phyloP scores from a whole-genome alignment of 2,888 invertebrate genomes.

The Ashinkailepas kermadecensis region DNA sequence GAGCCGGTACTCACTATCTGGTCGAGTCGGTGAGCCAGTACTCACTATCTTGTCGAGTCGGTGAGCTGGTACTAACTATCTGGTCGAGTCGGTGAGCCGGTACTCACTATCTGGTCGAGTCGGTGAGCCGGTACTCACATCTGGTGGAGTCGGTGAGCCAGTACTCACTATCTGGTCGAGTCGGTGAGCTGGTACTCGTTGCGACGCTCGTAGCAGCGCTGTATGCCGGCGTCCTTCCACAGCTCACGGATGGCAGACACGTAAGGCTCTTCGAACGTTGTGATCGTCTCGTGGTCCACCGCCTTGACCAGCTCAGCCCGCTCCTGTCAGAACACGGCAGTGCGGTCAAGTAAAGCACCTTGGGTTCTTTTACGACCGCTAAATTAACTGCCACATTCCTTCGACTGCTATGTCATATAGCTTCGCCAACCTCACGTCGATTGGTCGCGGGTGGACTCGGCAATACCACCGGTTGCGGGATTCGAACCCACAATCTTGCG shows the following conservation, averaged over 20 bases:
- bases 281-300: constrained; percentile 98
- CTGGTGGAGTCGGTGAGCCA: neutral
- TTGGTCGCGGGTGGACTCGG: too few species aligned
- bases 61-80: constrained; percentile 99
- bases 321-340: constrained; percentile 54
- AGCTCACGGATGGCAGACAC: constrained; percentile 94
- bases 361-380: too few species aligned
- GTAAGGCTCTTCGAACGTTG: constrained; percentile 94
- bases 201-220: constrained; percentile 98
- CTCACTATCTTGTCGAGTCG: constrained; percentile 99
- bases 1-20: constrained; percentile 78
- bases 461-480: too few species aligned
- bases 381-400: too few species aligned
- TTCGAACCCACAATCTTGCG: too few species aligned
- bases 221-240: constrained; percentile 95
- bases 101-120: too few species aligned
- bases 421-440: too few species aligned
- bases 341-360: neutral
- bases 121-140: too few species aligned
- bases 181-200: constrained; percentile 99
- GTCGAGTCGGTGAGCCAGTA: constrained; percentile 34
- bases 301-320: constrained; percentile 90
- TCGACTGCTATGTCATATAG: too few species aligned
- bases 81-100: too few species aligned
- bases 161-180: constrained; percentile 97